These are phyloP conservation scores for Plusia festucae DNA, from an alignment of 2,888 invertebrate genomes.

Conservation along the genomic window DNA sequence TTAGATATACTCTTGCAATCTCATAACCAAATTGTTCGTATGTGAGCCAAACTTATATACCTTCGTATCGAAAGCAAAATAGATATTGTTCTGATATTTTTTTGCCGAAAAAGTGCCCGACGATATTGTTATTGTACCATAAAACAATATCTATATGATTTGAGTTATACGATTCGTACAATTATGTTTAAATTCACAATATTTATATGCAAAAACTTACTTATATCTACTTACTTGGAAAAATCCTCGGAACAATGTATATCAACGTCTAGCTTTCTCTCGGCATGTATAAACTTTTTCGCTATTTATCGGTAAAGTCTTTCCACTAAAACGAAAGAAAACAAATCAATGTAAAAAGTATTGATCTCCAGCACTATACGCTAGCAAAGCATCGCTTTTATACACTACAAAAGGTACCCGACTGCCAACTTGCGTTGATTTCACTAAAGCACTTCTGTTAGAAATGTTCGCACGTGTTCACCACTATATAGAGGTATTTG, in stretches of 20 bases:
- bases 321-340: slow-evolving; percentile 8
- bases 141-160: background rate
- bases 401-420: slow-evolving; percentile 20
- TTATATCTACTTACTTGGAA: background rate
- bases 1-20: slow-evolving; percentile 32
- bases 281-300: slow-evolving; percentile 8
- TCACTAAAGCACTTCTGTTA: slow-evolving; percentile 51
- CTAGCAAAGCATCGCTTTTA: slow-evolving; percentile 46
- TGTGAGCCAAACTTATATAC: slow-evolving; percentile 16
- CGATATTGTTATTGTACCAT: background rate
- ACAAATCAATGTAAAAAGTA: slow-evolving; percentile 9
- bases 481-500: slow-evolving; percentile 57
- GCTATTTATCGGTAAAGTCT: slow-evolving; percentile 18
- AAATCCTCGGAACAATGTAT: background rate
- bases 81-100: slow-evolving; percentile 23
- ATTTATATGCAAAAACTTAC: background rate
- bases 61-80: slow-evolving; percentile 11
- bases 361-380: slow-evolving; percentile 42
- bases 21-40: slow-evolving; percentile 33
- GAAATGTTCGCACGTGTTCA: slow-evolving; percentile 50
- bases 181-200: background rate
- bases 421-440: slow-evolving; percentile 31
- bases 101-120: background rate
- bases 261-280: background rate
- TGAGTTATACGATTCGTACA: background rate